Conservation (phyloP, 2,797 vertebrate species). For the Enteromius viviparus region DNA sequence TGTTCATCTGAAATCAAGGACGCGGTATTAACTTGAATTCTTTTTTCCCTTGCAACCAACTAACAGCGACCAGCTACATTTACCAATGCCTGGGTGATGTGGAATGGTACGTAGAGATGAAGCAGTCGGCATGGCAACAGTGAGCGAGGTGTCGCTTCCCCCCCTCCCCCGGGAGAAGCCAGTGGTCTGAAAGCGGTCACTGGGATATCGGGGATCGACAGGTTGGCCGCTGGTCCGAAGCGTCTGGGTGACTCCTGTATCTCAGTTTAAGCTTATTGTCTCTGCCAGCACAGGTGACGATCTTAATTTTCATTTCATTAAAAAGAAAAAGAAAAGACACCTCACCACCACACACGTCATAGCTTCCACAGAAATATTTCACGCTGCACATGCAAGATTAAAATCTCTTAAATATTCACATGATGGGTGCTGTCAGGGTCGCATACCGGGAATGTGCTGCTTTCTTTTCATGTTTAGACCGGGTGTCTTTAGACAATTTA, state of each 20-base stretch:
- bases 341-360: conserved; percentile 34
- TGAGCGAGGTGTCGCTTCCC: conserved; percentile 95
- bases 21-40: conserved; percentile 98
- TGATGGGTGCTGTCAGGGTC: background rate
- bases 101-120: conserved; percentile 99
- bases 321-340: conserved; percentile 16
- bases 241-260: conserved; percentile 98
- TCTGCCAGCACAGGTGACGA: conserved; percentile 86
- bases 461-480: background rate
- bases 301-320: conserved; percentile 50
- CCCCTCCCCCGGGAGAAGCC: conserved; percentile 91
- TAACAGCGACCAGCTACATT: conserved; percentile 99
- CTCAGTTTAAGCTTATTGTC: conserved; percentile 94
- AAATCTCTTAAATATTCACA: background rate
- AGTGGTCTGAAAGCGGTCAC: conserved; percentile 99
- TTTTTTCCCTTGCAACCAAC: conserved; percentile 99
- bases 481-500: background rate
- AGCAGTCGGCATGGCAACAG: conserved; percentile 99
- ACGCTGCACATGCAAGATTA: conserved; percentile 14
- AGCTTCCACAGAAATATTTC: conserved; percentile 77
- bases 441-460: background rate
- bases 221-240: conserved; percentile 99
- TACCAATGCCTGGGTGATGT: conserved; percentile 99
- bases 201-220: conserved; percentile 98
- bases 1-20: conserved; percentile 62